Percentiles rank a stretch among this genome's conserved stretches.
phyloP scores from a whole-genome alignment of 2,888 invertebrate species.

The Hofmannophila pseudospretella region DNA sequence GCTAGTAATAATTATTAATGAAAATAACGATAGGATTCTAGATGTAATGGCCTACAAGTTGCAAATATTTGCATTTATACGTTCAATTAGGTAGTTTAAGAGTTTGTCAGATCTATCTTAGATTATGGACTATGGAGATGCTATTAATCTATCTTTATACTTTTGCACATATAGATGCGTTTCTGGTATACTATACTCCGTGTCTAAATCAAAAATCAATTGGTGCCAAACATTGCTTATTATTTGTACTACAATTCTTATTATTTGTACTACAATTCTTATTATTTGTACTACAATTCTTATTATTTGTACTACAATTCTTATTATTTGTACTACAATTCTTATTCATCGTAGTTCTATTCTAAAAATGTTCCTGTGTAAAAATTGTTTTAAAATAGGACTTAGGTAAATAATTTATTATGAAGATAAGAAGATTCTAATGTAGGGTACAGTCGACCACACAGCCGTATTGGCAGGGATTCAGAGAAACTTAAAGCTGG shows the following conservation, averaged over 20 bases:
- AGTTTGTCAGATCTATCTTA: background rate
- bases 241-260: background rate
- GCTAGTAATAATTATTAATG: background rate
- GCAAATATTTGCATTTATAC: slow-evolving; percentile 7
- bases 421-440: no score
- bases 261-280: background rate
- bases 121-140: background rate
- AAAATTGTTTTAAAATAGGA: no score
- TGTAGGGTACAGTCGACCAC: no score
- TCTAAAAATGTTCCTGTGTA: no score
- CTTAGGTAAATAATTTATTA: no score
- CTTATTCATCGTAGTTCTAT: no score
- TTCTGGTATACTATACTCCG: background rate
- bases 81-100: background rate
- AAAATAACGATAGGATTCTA: slow-evolving; percentile 16
- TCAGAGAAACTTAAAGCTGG: no score
- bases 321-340: no score
- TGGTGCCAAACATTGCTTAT: background rate
- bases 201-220: background rate
- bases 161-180: background rate
- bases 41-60: slow-evolving; percentile 25
- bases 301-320: no score
- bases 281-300: background rate
- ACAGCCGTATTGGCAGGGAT: no score
- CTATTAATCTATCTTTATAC: background rate